These are phyloP conservation scores for Ophiothrix spiculata DNA, from an alignment of 35 echinoderm and acorn worm genomes.

Conservation along the genomic window DNA sequence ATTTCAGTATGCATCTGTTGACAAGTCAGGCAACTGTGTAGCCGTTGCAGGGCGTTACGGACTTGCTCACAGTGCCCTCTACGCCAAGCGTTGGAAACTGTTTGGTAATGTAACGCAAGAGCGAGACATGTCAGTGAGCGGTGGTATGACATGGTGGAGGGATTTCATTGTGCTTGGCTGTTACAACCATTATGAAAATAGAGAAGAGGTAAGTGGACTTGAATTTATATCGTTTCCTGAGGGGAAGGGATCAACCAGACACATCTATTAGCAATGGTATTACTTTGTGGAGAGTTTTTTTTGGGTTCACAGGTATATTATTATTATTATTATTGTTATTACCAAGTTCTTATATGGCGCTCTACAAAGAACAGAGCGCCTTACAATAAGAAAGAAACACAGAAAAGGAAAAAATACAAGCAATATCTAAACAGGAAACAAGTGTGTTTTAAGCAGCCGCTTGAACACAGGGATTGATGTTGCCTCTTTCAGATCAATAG, in stretches of 20 bases:
- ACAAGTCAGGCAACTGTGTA: constrained; percentile 85
- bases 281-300: no score
- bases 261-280: no score
- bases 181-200: constrained; percentile 88
- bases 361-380: no score
- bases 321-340: no score
- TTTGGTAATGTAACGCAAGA: constrained; percentile 99
- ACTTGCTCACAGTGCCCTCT: constrained; percentile 88
- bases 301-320: no score
- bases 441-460: no score
- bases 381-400: no score
- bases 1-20: constrained; percentile 83
- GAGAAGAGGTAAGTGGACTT: constrained; percentile 74
- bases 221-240: not conserved
- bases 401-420: no score
- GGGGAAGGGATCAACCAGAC: not conserved
- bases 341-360: no score
- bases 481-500: no score
- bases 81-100: constrained; percentile 92
- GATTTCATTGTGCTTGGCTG: constrained; percentile 87
- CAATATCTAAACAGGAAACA: no score
- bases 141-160: constrained; percentile 92
- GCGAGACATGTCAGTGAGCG: constrained; percentile 90
- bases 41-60: constrained; percentile 83
- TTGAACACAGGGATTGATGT: no score